Evolutionary conservation across 2,113 vertebrate species (phyloP).

Genomic region (Pardalotus punctatus): DNA sequence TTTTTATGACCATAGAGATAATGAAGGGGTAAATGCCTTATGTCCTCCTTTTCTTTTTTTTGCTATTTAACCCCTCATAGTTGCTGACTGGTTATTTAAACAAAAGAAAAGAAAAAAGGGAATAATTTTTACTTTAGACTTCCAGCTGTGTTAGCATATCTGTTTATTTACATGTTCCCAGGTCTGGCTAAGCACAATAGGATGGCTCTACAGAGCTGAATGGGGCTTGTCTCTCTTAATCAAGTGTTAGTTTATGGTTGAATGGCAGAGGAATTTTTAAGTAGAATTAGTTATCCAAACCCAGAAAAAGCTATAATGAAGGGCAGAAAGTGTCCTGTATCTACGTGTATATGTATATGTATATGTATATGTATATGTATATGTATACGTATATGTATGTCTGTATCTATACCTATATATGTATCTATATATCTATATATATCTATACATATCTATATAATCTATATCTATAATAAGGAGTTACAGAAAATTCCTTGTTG

Average conservation of each 20-base stretch:
- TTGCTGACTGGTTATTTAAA: background rate
- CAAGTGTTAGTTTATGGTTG: slow-evolving; percentile 20
- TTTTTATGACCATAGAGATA: background rate
- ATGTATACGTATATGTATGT: background rate
- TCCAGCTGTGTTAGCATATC: slow-evolving; percentile 31
- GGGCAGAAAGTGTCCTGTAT: background rate
- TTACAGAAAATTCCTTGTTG: background rate
- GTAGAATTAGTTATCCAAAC: background rate
- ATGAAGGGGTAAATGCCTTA: slow-evolving; percentile 27
- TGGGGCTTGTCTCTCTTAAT: slow-evolving; percentile 30
- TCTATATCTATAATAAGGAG: background rate
- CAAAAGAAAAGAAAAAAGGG: background rate
- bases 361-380: background rate
- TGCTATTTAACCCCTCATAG: background rate
- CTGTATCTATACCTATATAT: background rate
- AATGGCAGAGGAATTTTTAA: slow-evolving; percentile 21
- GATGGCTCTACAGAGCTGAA: background rate
- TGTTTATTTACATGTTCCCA: slow-evolving; percentile 30
- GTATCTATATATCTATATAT: background rate
- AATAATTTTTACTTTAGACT: background rate
- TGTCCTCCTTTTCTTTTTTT: background rate
- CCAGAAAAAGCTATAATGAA: background rate
- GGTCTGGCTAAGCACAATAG: background rate
- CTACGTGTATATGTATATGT: background rate
- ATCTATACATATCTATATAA: background rate